Conservation (phyloP, 2,113 vertebrate species). For the Coreoperca whiteheadi region DNA sequence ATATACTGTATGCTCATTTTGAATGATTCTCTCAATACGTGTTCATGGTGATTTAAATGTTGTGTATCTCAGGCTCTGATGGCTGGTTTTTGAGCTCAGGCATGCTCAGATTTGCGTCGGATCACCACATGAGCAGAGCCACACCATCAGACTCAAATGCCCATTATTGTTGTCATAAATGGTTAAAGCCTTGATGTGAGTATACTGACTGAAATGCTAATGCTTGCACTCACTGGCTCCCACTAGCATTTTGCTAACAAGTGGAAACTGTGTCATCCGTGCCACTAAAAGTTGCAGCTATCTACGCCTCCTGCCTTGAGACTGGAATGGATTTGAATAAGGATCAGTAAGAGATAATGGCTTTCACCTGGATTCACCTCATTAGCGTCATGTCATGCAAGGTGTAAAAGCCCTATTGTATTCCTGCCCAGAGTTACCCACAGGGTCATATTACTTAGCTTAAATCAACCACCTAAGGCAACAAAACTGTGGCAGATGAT, state of each 20-base stretch:
- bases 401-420: slow-evolving; percentile 39
- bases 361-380: slow-evolving; percentile 60
- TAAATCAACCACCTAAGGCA: slow-evolving; percentile 38
- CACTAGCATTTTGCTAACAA: slow-evolving; percentile 22
- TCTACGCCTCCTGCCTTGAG: slow-evolving; percentile 26
- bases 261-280: slow-evolving; percentile 11
- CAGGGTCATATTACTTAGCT: slow-evolving; percentile 26
- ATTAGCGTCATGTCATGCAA: slow-evolving; percentile 40
- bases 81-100: slow-evolving; percentile 8
- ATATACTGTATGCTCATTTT: too few species aligned
- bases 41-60: background rate
- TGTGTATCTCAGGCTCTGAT: background rate
- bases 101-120: slow-evolving; percentile 9
- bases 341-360: slow-evolving; percentile 50
- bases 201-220: slow-evolving; percentile 22
- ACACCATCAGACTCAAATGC: background rate
- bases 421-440: slow-evolving; percentile 20
- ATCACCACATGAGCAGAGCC: slow-evolving; percentile 26
- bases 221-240: background rate
- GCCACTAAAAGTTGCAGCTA: slow-evolving; percentile 27
- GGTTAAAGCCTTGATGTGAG: slow-evolving; percentile 18
- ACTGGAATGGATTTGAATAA: slow-evolving; percentile 53
- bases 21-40: background rate
- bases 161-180: slow-evolving; percentile 17
- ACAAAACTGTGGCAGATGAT: slow-evolving; percentile 32